Percentiles rank a stretch among this genome's conserved stretches.
phyloP scores from a whole-genome alignment of 1,140 invertebrate species.

The Goniozus legneri region DNA sequence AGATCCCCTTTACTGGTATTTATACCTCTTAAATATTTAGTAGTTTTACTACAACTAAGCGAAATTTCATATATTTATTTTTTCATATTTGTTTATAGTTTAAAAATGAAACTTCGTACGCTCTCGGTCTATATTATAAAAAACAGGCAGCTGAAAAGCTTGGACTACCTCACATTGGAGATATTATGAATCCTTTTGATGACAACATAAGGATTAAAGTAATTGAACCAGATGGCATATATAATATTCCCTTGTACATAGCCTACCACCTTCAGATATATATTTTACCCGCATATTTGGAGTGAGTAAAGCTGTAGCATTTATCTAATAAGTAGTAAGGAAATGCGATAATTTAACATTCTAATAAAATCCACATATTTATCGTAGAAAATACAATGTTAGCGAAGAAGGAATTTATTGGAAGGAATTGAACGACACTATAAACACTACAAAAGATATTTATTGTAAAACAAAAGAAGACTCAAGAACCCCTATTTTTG shows the following conservation, averaged over 20 bases:
- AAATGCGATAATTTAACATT: no score
- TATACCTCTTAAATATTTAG: no score
- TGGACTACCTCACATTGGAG: conserved; percentile 60
- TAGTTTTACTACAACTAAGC: background rate
- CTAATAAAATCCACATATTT: no score
- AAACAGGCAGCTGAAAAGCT: conserved; percentile 66
- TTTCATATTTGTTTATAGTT: conserved; percentile 57
- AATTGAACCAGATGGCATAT: conserved; percentile 70
- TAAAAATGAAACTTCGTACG: conserved; percentile 73
- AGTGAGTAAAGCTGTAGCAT: no score
- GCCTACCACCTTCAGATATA: conserved; percentile 78
- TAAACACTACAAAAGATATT: conserved; percentile 60
- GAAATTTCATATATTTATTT: conserved; percentile 10
- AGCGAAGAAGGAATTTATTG: conserved; percentile 74
- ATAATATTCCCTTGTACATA: conserved; percentile 72
- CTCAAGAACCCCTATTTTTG: conserved; percentile 59
- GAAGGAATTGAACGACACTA: conserved; percentile 69
- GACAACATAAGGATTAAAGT: conserved; percentile 70
- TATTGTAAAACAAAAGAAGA: conserved; percentile 62
- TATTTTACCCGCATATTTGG: conserved; percentile 69
- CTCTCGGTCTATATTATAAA: conserved; percentile 71
- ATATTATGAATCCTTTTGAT: conserved; percentile 72
- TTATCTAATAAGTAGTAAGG: no score
- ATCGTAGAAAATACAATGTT: conserved; percentile 63
- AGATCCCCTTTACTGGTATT: conserved; percentile 75